These are phyloP conservation scores for Hippoglossus stenolepis DNA, from an alignment of 2,113 vertebrate genomes.

Conservation along the genomic window DNA sequence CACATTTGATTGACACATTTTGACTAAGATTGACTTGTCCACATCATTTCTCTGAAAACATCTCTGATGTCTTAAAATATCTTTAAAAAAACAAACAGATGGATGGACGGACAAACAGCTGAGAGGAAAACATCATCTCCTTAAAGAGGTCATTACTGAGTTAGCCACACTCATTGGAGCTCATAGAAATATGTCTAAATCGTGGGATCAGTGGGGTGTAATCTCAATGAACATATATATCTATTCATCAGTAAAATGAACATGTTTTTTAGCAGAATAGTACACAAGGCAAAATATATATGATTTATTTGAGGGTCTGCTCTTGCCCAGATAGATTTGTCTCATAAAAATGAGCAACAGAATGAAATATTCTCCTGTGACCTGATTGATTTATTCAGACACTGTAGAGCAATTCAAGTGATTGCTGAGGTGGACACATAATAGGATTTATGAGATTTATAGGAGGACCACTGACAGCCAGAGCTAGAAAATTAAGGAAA, in stretches of 20 bases:
- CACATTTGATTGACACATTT: slow-evolving; percentile 26
- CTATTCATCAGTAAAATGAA: background rate
- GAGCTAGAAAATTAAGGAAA: background rate
- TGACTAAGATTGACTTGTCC: slow-evolving; percentile 4
- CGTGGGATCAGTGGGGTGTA: background rate
- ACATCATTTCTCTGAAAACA: background rate
- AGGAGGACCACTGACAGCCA: background rate
- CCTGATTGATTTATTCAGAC: slow-evolving; percentile 26
- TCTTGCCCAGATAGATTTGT: background rate
- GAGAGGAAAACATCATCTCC: slow-evolving; percentile 5
- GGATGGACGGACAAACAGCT: slow-evolving; percentile 39
- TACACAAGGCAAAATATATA: background rate
- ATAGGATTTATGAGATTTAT: slow-evolving; percentile 22
- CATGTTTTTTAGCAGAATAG: background rate
- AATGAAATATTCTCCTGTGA: slow-evolving; percentile 30
- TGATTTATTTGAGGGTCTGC: slow-evolving; percentile 20
- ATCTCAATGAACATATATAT: background rate
- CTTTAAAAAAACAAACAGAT: slow-evolving; percentile 31
- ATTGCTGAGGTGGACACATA: slow-evolving; percentile 35
- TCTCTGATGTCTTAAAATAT: slow-evolving; percentile 26
- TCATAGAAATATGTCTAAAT: background rate
- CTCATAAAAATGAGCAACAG: slow-evolving; percentile 28
- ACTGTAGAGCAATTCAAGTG: slow-evolving; percentile 12
- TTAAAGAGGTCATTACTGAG: slow-evolving; percentile 1
- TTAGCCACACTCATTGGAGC: background rate